Base-by-base conservation (phyloP, 2,113 vertebrate genomes). In the Sisor rabdophorus region DNA sequence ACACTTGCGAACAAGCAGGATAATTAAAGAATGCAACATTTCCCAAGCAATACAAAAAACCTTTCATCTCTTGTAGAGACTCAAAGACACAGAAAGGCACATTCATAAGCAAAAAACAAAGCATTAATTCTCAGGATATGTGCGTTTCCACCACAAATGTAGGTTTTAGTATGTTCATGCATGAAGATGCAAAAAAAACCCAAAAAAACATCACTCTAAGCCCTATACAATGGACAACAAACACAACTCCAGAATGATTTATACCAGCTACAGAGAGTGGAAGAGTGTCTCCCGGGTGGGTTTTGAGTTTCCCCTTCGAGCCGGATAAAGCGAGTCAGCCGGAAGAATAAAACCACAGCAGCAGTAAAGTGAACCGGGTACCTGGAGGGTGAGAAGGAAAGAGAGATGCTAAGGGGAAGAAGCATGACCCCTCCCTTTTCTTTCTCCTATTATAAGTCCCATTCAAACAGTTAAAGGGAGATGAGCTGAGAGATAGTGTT, bases 401-500 rank as follows among this genome's bases (percentile, higher is more conserved):
- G 75, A 36, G 59, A 75, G 60, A 55, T 40, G 61, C 26, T 36
- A 54, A 80, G 53, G 68, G 74, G 40, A 76, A 61, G 61, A 26
- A 67, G 60, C 61, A 65, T 36, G 48, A 67, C 40, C 48, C 50
- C 59, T 53, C 20, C 59, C 24, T 24, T 52, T 47, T 16, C 30
- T 55, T 36, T 22, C 47, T 54, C 9, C 19, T 26, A 47, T 54
- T 53, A 54, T 48, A 72, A 72, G 48, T 26, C 36, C 69, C 24
- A 65, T 72, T 78, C 69, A 70, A 44, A 59, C 55, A 58, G 71
- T 71, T 73, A 53, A 79, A 81, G 81, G 77, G 86, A 87, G 81
- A 83, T 77, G 81, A 86, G 87, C 82, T 78, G 82, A 83, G 88
- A 88, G 78, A 88, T 84, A 71, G 85, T 81, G 82, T 83, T 79